phyloP scores from a whole-genome alignment of 2,888 invertebrate species.

The Cheilosia vulpina region DNA sequence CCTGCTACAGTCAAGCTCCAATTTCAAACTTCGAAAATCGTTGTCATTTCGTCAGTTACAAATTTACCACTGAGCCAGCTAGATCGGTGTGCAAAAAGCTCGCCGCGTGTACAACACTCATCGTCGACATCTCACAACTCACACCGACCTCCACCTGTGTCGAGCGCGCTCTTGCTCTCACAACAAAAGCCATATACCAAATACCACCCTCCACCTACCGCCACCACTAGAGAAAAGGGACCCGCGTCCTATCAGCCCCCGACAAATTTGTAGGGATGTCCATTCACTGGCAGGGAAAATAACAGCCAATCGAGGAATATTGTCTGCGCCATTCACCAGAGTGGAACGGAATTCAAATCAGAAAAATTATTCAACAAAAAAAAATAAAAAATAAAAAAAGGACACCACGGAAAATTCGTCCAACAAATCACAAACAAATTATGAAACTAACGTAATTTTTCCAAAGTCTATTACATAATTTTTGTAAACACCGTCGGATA shows the following conservation, averaged over 20 bases:
- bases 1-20: slow-evolving; percentile 42
- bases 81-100: slow-evolving; percentile 77
- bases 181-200: slow-evolving; percentile 6
- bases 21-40: slow-evolving; percentile 69
- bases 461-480: slow-evolving; percentile 29
- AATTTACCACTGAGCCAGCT: slow-evolving; percentile 81
- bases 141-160: slow-evolving; percentile 61
- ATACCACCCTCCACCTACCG: slow-evolving; percentile 16
- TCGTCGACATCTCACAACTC: slow-evolving; percentile 53
- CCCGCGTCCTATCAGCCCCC: slow-evolving; percentile 26
- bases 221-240: slow-evolving; percentile 38
- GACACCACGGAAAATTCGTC: background rate
- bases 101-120: slow-evolving; percentile 56
- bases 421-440: background rate
- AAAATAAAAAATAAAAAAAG: background rate
- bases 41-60: slow-evolving; percentile 79
- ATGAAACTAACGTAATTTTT: background rate
- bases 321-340: slow-evolving; percentile 31
- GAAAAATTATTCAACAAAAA: background rate
- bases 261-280: slow-evolving; percentile 34
- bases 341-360: slow-evolving; percentile 19
- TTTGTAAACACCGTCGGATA: slow-evolving; percentile 44
- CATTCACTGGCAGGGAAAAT: slow-evolving; percentile 31
- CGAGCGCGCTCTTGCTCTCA: slow-evolving; percentile 64
- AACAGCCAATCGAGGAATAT: slow-evolving; percentile 55